Percentiles rank a stretch among this genome's conserved stretches.
These are phyloP conservation scores for Dendrocopos noguchii DNA, from an alignment of 2,113 vertebrate species.

Conservation along the genomic window DNA sequence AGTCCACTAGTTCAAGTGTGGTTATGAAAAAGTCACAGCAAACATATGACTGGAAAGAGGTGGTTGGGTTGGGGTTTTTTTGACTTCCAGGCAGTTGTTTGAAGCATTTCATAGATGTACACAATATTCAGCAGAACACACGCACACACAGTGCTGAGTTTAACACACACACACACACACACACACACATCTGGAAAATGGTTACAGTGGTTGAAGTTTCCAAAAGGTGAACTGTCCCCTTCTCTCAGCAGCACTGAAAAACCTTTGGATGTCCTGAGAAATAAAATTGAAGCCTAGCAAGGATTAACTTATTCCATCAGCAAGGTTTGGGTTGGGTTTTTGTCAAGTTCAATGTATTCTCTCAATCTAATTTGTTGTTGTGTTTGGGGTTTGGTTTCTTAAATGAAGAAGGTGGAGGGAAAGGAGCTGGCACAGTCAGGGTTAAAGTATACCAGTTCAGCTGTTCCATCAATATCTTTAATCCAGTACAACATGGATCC, in stretches of 20 bases:
- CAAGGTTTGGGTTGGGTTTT: background rate
- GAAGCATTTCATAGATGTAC: constrained; percentile 62
- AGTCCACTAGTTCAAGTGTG: constrained; percentile 61
- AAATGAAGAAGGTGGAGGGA: background rate
- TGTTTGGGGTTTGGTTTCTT: background rate
- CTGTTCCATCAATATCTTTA: background rate
- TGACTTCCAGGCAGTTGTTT: constrained; percentile 49
- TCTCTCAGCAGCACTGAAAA: constrained; percentile 66
- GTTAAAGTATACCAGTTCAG: background rate
- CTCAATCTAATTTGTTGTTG: background rate
- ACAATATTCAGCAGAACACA: constrained; percentile 42
- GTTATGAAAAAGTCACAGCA: constrained; percentile 69
- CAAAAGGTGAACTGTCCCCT: constrained; percentile 56
- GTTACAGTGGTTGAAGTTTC: constrained; percentile 45
- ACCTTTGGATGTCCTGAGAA: constrained; percentile 70
- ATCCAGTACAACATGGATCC: background rate
- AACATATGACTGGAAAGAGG: constrained; percentile 69
- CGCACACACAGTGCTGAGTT: constrained; percentile 42
- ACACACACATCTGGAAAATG: constrained; percentile 24
- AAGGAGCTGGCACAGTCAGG: background rate
- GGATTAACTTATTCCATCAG: background rate
- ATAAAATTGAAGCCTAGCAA: constrained; percentile 1
- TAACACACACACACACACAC: background rate
- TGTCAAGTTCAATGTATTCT: background rate
- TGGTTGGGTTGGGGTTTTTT: constrained; percentile 17